Evolutionary conservation across 2,113 vertebrate genomes (phyloP).

Genomic region (Siniperca knerii): DNA sequence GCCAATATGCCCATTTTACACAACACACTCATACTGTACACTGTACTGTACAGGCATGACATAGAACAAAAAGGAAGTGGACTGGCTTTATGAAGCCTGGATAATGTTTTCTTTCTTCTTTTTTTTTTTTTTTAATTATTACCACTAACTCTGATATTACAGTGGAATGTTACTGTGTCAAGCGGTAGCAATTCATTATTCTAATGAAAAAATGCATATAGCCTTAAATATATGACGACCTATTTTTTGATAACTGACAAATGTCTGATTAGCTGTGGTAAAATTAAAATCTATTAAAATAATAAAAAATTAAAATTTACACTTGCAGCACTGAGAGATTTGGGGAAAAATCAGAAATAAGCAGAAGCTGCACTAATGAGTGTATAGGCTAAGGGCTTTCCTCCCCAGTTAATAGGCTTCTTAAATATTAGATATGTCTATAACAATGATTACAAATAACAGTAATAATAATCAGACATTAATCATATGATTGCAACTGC

Average conservation of each 20-base stretch:
- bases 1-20: not conserved
- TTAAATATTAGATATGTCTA: not conserved
- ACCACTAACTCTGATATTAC: not conserved
- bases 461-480: not conserved
- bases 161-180: not conserved
- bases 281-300: not conserved
- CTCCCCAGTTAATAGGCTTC: not conserved
- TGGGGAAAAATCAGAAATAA: not conserved
- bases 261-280: not conserved
- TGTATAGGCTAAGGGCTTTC: not conserved
- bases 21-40: slow-evolving; percentile 24
- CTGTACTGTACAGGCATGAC: not conserved
- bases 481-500: not conserved
- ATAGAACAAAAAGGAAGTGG: slow-evolving; percentile 57
- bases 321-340: not conserved
- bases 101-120: not conserved
- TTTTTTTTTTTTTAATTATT: not conserved
- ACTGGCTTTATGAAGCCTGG: not conserved
- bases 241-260: not conserved
- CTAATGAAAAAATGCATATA: not conserved
- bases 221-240: not conserved
- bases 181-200: not conserved
- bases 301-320: not conserved
- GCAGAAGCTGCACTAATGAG: not conserved
- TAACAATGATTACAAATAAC: not conserved